These are phyloP conservation scores for Drosophila imparisetae DNA, from an alignment of 2,888 invertebrate genomes.

Conservation along the genomic window DNA sequence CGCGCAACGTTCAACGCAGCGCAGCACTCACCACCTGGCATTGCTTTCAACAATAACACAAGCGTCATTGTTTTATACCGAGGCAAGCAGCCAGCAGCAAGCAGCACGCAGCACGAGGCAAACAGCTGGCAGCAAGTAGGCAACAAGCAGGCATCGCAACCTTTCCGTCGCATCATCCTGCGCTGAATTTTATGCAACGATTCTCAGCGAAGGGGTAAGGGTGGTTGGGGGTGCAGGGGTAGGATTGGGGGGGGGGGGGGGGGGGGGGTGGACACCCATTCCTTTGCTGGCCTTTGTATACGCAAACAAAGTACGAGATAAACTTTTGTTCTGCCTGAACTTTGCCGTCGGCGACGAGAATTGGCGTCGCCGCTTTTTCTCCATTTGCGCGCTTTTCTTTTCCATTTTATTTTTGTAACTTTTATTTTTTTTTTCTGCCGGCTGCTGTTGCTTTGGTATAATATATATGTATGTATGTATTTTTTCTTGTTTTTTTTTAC, in stretches of 20 bases:
- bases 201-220: conserved; percentile 13
- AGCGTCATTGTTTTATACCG: conserved; percentile 61
- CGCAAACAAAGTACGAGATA: conserved; percentile 75
- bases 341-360: conserved; percentile 45
- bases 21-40: conserved; percentile 31
- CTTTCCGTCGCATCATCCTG: conserved; percentile 44
- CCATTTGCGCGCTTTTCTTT: not conserved
- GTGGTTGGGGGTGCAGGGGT: not conserved
- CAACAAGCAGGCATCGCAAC: conserved; percentile 39
- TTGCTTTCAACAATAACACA: conserved; percentile 13
- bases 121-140: not conserved
- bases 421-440: conserved; percentile 20
- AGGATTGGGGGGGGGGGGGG: not conserved
- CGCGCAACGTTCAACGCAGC: conserved; percentile 29
- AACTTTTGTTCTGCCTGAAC: conserved; percentile 79
- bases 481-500: conserved; percentile 28
- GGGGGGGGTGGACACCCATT: not conserved
- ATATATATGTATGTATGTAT: conserved; percentile 28
- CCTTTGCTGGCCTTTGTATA: conserved; percentile 47
- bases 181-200: conserved; percentile 57
- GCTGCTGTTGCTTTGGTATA: conserved; percentile 18
- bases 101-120: not conserved
- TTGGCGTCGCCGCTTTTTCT: conserved; percentile 10
- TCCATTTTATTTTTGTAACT: conserved; percentile 23
- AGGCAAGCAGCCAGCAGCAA: not conserved